Evolutionary conservation across 92 coral and sea anemone genomes (phyloP).

Genomic region (Metridium senile): DNA sequence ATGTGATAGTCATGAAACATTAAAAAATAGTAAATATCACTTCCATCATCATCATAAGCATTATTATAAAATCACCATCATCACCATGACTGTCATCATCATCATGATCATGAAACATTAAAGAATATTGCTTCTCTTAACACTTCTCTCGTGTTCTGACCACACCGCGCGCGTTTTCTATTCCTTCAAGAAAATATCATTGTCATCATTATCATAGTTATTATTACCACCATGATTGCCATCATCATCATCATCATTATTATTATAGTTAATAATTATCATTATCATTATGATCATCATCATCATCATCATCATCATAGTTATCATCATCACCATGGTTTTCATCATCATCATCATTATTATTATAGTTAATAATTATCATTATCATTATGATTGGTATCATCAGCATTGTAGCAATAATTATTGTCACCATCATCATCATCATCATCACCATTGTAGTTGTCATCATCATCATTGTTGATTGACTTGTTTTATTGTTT

Average conservation of each 20-base stretch:
- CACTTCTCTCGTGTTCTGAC: no score
- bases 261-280: neutral
- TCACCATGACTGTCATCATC: neutral
- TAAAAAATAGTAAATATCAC: no score
- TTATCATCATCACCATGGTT: neutral
- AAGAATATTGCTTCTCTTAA: no score
- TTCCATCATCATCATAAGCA: neutral
- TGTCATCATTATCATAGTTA: neutral
- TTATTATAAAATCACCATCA: neutral
- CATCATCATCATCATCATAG: neutral
- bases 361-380: neutral
- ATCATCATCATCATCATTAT: neutral
- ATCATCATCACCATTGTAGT: neutral
- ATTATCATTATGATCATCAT: neutral
- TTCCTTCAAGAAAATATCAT: no score
- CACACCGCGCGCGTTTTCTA: no score
- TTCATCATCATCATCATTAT: neutral
- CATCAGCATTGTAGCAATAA: neutral
- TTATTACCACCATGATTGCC: neutral
- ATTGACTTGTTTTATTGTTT: neutral
- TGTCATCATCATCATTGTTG: neutral
- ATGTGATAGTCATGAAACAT: neutral
- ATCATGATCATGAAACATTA: neutral
- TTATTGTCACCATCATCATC: neutral
- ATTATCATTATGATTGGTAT: neutral